Conservation (phyloP, 2,113 vertebrate species). For the Cryptomyrus ogoouensis region DNA sequence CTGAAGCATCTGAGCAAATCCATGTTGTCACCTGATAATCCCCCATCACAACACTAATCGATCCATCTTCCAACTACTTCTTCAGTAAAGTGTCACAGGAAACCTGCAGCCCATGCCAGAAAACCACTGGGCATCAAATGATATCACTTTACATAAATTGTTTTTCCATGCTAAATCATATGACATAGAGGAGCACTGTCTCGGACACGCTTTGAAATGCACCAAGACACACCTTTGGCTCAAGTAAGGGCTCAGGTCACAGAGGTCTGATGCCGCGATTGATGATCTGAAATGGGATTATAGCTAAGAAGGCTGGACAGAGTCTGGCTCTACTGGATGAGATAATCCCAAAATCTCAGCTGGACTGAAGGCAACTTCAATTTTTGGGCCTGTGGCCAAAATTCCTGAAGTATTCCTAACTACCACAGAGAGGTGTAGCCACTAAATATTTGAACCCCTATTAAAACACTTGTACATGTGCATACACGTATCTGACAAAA, state of each 20-base stretch:
- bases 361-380: conserved; percentile 37
- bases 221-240: neutral
- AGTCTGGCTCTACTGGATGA: conserved; percentile 39
- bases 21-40: neutral
- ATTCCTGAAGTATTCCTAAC: neutral
- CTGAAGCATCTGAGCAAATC: neutral
- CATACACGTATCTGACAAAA: neutral
- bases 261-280: conserved; percentile 33
- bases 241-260: conserved; percentile 4
- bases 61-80: neutral
- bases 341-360: conserved; percentile 50
- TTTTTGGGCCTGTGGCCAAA: neutral
- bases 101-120: neutral
- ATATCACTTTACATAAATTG: neutral
- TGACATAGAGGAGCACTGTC: neutral
- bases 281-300: conserved; percentile 49
- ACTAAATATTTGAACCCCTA: neutral
- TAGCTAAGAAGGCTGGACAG: conserved; percentile 38
- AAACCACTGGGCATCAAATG: neutral
- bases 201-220: neutral
- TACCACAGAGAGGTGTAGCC: neutral
- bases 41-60: neutral
- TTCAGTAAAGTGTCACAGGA: neutral
- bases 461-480: neutral
- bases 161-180: neutral